Base-by-base conservation (phyloP, 2,113 vertebrate species). In the Ammodramus savannarum region DNA sequence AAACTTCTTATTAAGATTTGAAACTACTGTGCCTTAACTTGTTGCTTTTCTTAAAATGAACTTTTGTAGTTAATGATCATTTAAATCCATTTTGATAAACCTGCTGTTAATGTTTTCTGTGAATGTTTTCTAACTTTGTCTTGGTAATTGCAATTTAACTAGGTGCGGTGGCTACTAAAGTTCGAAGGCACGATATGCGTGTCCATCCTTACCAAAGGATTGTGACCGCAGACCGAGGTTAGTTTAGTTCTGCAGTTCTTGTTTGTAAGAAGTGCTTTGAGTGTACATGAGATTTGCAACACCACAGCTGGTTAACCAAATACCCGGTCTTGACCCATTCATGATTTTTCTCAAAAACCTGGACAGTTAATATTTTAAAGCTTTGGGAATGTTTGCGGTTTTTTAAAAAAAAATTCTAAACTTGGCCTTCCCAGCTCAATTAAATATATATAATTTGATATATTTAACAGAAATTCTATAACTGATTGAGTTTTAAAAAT, bases 121-220 rank as follows among this genome's bases (percentile, higher is more conserved):
- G 97, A 98, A 97, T 98, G 98, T 98, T 97, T 98, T 98, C 98
- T 99, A 99, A 98, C 98, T 98, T 98, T 99, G 99, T 99, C 98
- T 99, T 99, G 99, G 99, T 98, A 97, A 99, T 99, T 98, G 98
- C 98, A 98, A 99, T 99, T 98, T 99, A 98, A 99, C 99, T 99
- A 99, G 99, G 99, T 99, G 99, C 99, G 98, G 99, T 99, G 99
- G 99, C 99, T 98, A 98, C 99, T 99, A 99, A 99, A 99, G 98
- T 99, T 98, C 99, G 99, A 99, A 99, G 99, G 99, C 99, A 99
- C 98, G 99, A 99, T 99, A 99, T 99, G 99, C 99, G 99, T 98
- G 99, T 99, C 99, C 99, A 99, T 99, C 99, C 99, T 99, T 99
- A 99, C 99, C 99, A 99, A 99, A 99, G 99, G 99, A 99, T 99